Evolutionary conservation across 92 coral and sea anemone genomes (phyloP).

Genomic region (Siderastrea siderea): DNA sequence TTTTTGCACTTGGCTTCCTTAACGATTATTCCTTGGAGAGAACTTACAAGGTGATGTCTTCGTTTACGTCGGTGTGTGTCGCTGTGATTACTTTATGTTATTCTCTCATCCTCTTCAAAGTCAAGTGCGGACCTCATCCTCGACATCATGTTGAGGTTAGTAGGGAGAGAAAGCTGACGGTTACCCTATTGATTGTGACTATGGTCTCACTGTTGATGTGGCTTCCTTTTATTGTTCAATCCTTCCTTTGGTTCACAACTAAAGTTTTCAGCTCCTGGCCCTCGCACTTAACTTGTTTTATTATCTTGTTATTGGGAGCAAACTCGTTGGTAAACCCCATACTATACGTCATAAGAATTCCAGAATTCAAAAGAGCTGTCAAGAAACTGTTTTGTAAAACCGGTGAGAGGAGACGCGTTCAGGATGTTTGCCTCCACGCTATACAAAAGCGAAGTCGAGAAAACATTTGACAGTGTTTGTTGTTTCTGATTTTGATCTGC

Average conservation of each 20-base stretch:
- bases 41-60: not conserved
- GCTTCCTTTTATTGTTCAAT: constrained; percentile 8
- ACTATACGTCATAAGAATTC: constrained; percentile 6
- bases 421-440: not conserved
- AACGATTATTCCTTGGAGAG: no score
- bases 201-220: constrained; percentile 3
- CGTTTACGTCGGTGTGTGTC: not conserved
- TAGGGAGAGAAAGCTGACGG: constrained; percentile 6
- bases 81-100: not conserved
- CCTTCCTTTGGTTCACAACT: constrained; percentile 7
- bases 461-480: not conserved
- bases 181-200: constrained; percentile 8
- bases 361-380: not conserved
- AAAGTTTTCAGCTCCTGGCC: constrained; percentile 2
- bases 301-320: not conserved
- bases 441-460: not conserved
- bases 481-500: not conserved
- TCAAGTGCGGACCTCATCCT: constrained; percentile 17
- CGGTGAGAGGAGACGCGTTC: not conserved
- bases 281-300: constrained; percentile 11
- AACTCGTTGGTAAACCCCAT: constrained; percentile 14
- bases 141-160: constrained; percentile 1
- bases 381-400: constrained; percentile 5
- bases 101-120: constrained; percentile 4
- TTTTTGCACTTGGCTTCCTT: not conserved